A percentile compares a stretch with the other conserved stretches of the same genome.
These are phyloP conservation scores for Hypanus sabinus DNA, from an alignment of 2,113 vertebrate species.

Conservation along the genomic window DNA sequence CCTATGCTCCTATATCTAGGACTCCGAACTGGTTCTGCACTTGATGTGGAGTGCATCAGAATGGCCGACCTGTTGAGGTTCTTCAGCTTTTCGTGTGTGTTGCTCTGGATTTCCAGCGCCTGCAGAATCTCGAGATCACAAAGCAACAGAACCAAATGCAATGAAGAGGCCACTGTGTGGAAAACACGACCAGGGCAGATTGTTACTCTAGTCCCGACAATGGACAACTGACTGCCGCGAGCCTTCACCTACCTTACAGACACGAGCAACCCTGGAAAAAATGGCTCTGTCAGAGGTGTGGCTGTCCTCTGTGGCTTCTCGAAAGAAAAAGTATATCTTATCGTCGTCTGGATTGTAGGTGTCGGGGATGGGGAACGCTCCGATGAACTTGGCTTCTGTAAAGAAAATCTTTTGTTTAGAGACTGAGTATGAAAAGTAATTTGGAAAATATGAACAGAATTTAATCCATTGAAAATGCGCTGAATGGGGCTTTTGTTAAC, in stretches of 20 bases:
- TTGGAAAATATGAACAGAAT: not conserved
- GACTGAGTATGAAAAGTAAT: not conserved
- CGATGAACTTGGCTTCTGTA: slow-evolving; percentile 89
- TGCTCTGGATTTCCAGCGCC: too few relatives aligned
- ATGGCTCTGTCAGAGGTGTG: slow-evolving; percentile 77
- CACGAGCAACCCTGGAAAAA: slow-evolving; percentile 85
- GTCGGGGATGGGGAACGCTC: slow-evolving; percentile 81
- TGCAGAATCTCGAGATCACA: not conserved
- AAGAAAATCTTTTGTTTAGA: slow-evolving; percentile 36
- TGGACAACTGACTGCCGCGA: not conserved
- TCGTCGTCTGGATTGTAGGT: slow-evolving; percentile 94
- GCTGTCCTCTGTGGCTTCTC: slow-evolving; percentile 82
- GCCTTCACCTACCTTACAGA: slow-evolving; percentile 77
- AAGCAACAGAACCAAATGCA: not conserved
- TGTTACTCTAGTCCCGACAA: not conserved
- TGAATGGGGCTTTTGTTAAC: not conserved
- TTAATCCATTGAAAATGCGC: not conserved
- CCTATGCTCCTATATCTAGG: too few relatives aligned
- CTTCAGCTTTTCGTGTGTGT: too few relatives aligned
- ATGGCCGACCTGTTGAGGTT: too few relatives aligned
- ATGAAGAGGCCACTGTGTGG: not conserved
- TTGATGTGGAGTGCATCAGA: too few relatives aligned
- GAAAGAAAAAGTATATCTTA: slow-evolving; percentile 98
- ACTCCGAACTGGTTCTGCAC: too few relatives aligned
- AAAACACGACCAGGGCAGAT: not conserved